Evolutionary conservation across 2,888 invertebrate genomes (phyloP).

Genomic region (Coleophora flavipennella): DNA sequence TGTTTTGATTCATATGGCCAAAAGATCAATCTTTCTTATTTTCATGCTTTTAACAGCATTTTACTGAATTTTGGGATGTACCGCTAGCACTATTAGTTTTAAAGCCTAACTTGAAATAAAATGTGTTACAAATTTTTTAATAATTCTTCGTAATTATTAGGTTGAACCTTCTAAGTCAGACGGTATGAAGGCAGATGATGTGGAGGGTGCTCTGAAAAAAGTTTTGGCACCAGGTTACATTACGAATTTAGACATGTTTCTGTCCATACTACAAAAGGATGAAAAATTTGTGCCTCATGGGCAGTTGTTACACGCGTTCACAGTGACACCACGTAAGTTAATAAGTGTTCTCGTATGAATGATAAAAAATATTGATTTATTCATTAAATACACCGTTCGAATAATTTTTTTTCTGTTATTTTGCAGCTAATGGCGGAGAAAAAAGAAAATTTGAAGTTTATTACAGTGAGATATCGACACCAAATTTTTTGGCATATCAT

Average conservation of each 20-base stretch:
- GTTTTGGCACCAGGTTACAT: conserved; percentile 80
- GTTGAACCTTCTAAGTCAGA: conserved; percentile 71
- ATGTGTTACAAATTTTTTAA: neutral
- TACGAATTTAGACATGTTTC: conserved; percentile 81
- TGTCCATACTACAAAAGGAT: conserved; percentile 78
- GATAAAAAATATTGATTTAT: too few species aligned
- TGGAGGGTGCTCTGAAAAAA: conserved; percentile 77
- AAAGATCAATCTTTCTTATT: too few species aligned
- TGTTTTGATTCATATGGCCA: too few species aligned
- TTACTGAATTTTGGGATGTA: too few species aligned
- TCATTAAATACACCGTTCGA: neutral
- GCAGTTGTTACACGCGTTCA: conserved; percentile 75
- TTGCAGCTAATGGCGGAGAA: conserved; percentile 42
- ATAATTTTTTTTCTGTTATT: conserved; percentile 1
- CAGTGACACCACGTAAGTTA: conserved; percentile 51
- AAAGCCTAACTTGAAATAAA: neutral
- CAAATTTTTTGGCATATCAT: conserved; percentile 85
- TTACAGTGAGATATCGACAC: conserved; percentile 77
- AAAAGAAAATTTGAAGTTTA: conserved; percentile 84
- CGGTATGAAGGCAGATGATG: conserved; percentile 81
- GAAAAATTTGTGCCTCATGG: conserved; percentile 85
- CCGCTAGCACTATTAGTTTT: too few species aligned
- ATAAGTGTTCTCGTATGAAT: neutral
- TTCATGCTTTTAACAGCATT: too few species aligned
- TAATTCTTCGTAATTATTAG: conserved; percentile 23